These are phyloP conservation scores for Dysdera silvatica DNA, from an alignment of 1,140 invertebrate species.

Conservation along the genomic window DNA sequence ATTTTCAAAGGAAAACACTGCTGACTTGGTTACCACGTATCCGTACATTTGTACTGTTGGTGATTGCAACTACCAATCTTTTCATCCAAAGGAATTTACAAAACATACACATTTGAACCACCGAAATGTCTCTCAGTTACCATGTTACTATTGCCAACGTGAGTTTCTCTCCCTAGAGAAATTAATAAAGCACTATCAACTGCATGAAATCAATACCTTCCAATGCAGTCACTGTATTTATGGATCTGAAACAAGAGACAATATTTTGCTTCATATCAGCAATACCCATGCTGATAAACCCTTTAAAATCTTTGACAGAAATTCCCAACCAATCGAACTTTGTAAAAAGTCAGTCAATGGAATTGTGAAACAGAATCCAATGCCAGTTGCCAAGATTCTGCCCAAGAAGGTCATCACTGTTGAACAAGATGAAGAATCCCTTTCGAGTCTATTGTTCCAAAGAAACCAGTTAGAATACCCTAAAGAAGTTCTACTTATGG, in stretches of 20 bases:
- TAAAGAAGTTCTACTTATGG: too few species aligned
- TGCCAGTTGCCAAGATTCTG: too few species aligned
- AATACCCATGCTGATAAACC: conserved; percentile 45
- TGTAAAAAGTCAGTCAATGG: too few species aligned
- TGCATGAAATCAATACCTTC: conserved; percentile 46
- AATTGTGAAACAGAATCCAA: too few species aligned
- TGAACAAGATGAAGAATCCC: too few species aligned
- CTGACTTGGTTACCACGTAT: neutral
- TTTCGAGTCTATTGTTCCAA: too few species aligned
- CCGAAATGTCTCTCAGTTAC: neutral
- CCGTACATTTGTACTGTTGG: conserved; percentile 20
- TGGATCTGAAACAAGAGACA: conserved; percentile 42
- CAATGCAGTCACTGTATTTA: conserved; percentile 50
- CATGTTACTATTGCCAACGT: conserved; percentile 19
- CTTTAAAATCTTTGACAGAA: conserved; percentile 44
- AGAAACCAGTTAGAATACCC: too few species aligned
- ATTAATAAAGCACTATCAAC: conserved; percentile 40
- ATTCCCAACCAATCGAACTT: neutral
- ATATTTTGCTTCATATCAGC: conserved; percentile 47
- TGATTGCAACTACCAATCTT: conserved; percentile 1
- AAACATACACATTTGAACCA: conserved; percentile 3
- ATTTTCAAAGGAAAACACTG: neutral
- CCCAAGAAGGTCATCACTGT: too few species aligned
- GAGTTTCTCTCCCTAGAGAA: conserved; percentile 11
- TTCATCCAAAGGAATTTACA: conserved; percentile 11